Base-by-base conservation (phyloP, 1,140 invertebrate genomes). In the Cotesia chilonis region DNA sequence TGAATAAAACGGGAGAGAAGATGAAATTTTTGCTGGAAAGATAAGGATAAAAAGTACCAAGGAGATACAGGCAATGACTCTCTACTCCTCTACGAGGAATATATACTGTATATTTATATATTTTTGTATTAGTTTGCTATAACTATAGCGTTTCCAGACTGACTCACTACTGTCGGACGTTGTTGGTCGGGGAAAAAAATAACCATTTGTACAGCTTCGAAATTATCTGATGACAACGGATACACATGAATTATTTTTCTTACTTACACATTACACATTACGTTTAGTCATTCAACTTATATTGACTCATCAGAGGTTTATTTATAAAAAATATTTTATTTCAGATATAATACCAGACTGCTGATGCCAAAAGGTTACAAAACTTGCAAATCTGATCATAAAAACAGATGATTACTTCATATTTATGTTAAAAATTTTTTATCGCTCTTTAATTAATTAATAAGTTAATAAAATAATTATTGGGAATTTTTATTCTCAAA, bases 51-150 rank as follows among this genome's bases (percentile, higher is more conserved):
- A 52, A 67, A 17, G 52, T 2, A n/a, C 17, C 51, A 55, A 37
- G 51, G 63, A 20, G 35, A 57, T 14, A 36, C 61, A 65, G 65
- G 51, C 51, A 76, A 80, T 83, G 81, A 75, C 63, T 65, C 63
- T 65, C 63, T 47, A 47, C 41, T 2, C 2, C 28, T 28, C 28
- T 47, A 47, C 63, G 12, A 35, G 55, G 20, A 70, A 41, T 59
- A 37, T 63, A 70, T 52, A 47, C 41, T 28, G 28, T 28, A 28
- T 28, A 28, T 28, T 47, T 52, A 51, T 61, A 70, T 38, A 35
- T 28, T 28, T 28, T 28, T 28, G 28, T 38, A 55, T 35, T 9
- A 28, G 17, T 66, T 38, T 17, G 14, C 9, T 59, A 59, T 59
- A 59, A 59, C 57, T 59, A 59, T 59, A 59, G 57, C 57, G 20